Conservation (phyloP, 2,113 vertebrate species). For the Lamprologus ornatipinnis region DNA sequence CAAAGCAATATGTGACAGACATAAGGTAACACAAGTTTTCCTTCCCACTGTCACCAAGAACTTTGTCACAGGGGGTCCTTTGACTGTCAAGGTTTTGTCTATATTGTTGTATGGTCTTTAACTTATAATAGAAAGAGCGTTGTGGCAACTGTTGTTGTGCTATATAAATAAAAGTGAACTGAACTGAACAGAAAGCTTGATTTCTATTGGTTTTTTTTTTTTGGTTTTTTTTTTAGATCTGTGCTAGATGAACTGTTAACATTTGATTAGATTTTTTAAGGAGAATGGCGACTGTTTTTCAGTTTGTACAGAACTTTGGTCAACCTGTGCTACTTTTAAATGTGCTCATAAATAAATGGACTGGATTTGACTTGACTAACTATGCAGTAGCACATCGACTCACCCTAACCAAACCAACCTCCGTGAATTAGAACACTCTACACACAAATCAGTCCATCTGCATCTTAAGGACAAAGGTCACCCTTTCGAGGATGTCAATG, state of each 20-base stretch:
- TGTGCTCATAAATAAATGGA: background rate
- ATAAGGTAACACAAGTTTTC: background rate
- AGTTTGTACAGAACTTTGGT: background rate
- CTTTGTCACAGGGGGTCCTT: background rate
- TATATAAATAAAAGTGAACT: background rate
- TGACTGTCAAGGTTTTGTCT: background rate
- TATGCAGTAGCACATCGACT: background rate
- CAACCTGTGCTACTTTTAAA: background rate
- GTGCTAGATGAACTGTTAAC: background rate
- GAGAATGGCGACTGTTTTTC: background rate
- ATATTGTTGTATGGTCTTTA: background rate
- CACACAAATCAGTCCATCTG: too few relatives aligned
- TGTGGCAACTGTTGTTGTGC: background rate
- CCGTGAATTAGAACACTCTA: accelerated
- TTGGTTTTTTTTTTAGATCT: background rate
- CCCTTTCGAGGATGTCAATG: too few relatives aligned
- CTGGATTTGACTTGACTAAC: background rate
- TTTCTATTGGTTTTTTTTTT: background rate
- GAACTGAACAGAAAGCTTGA: background rate
- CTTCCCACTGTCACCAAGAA: background rate
- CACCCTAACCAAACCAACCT: background rate
- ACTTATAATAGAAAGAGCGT: background rate
- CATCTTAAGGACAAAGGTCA: too few relatives aligned
- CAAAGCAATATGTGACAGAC: background rate
- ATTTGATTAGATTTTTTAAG: accelerated